These are phyloP conservation scores for Notothenia rossii DNA, from an alignment of 2,113 vertebrate genomes.

Conservation along the genomic window DNA sequence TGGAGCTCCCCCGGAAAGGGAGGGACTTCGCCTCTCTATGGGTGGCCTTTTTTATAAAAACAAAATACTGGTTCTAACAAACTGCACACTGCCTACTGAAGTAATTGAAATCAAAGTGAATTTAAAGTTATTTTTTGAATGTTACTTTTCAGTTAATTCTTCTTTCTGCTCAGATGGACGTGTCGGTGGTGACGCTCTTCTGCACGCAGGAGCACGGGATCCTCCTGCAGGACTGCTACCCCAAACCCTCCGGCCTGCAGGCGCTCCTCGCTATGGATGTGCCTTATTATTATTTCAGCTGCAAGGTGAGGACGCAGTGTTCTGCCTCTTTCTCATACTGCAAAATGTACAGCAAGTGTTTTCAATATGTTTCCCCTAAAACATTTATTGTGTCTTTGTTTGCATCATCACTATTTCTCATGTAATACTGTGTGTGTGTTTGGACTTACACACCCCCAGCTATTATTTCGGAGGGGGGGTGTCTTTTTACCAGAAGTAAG, in stretches of 20 bases:
- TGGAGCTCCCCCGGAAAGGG: too few relatives aligned
- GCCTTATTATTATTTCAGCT: conserved; percentile 94
- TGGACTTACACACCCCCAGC: conserved; percentile 77
- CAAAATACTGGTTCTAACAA: too few relatives aligned
- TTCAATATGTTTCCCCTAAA: too few relatives aligned
- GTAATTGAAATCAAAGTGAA: too few relatives aligned
- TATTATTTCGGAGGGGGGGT: conserved; percentile 89
- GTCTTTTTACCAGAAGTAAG: conserved; percentile 88
- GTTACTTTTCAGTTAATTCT: not conserved
- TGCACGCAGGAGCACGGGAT: conserved; percentile 93
- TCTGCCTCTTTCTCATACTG: not conserved
- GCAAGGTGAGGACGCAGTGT: conserved; percentile 85
- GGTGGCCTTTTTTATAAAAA: too few relatives aligned
- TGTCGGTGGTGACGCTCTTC: conserved; percentile 92
- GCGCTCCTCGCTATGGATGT: conserved; percentile 91
- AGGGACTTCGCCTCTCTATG: too few relatives aligned
- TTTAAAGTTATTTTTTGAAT: not conserved
- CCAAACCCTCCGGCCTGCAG: conserved; percentile 84
- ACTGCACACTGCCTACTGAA: too few relatives aligned
- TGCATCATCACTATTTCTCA: conserved; percentile 18
- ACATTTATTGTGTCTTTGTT: too few relatives aligned
- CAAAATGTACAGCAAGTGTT: too few relatives aligned
- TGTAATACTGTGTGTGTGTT: conserved; percentile 59
- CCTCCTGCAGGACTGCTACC: conserved; percentile 91
- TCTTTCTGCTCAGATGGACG: conserved; percentile 82